These are phyloP conservation scores for Leptinotarsa lineolata DNA, from an alignment of 1,140 invertebrate species.

Conservation along the genomic window DNA sequence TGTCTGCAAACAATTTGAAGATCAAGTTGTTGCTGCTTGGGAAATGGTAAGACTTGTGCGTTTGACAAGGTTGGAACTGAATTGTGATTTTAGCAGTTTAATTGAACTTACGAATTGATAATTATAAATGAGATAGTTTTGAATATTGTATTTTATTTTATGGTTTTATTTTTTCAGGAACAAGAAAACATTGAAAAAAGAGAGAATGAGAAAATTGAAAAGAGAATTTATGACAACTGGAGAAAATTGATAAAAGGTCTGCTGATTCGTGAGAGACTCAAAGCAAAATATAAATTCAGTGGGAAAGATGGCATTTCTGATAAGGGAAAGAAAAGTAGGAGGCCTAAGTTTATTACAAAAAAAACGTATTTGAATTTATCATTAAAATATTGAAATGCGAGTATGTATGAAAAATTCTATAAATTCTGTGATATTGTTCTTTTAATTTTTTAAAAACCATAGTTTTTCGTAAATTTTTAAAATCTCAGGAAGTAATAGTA, in stretches of 20 bases:
- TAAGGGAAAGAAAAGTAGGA: constrained; percentile 28
- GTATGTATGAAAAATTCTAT: too few relatives aligned
- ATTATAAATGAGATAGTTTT: too few relatives aligned
- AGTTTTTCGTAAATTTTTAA: too few relatives aligned
- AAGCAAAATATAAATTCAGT: constrained; percentile 76
- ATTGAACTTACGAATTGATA: too few relatives aligned
- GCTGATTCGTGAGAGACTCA: constrained; percentile 81
- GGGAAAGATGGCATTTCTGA: constrained; percentile 24
- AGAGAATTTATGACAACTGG: constrained; percentile 89
- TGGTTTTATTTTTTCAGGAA: constrained; percentile 61
- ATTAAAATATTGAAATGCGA: too few relatives aligned
- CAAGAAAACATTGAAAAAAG: constrained; percentile 71
- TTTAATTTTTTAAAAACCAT: too few relatives aligned
- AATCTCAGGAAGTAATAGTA: too few relatives aligned
- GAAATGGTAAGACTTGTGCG: constrained; percentile 60
- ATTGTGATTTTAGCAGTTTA: too few relatives aligned
- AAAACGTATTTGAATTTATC: not conserved
- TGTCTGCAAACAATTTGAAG: constrained; percentile 88
- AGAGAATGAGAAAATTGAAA: constrained; percentile 76
- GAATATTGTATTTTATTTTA: too few relatives aligned
- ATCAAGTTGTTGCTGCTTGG: constrained; percentile 89
- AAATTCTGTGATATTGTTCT: too few relatives aligned
- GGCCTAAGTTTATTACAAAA: constrained; percentile 23
- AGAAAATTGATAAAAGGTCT: constrained; percentile 81
- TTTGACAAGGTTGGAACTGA: too few relatives aligned